Percentiles rank a stretch among this genome's conserved stretches.
Evolutionary conservation across 2,888 invertebrate genomes (phyloP).

Genomic region (Polydrusus cervinus): DNA sequence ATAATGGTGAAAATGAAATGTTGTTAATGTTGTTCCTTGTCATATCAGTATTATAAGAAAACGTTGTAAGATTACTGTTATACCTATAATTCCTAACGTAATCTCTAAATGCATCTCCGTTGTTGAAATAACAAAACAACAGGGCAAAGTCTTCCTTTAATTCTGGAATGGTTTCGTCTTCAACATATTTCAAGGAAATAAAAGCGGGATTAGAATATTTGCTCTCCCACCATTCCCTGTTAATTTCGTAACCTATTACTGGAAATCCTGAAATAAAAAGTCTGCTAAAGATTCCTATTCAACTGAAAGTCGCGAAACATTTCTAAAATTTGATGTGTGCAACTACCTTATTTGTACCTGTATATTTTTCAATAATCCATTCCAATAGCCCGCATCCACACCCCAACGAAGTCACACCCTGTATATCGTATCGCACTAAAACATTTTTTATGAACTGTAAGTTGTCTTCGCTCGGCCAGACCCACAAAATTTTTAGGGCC

Average conservation of each 20-base stretch:
- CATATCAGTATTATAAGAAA: too few relatives aligned
- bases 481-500: slow-evolving; percentile 77
- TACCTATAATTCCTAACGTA: slow-evolving; percentile 77
- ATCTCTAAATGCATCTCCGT: slow-evolving; percentile 78
- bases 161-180: slow-evolving; percentile 56
- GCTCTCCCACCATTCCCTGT: slow-evolving; percentile 86
- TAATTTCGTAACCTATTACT: slow-evolving; percentile 84
- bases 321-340: not conserved
- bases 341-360: slow-evolving; percentile 72
- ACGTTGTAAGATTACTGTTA: too few relatives aligned
- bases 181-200: slow-evolving; percentile 77
- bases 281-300: not conserved
- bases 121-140: slow-evolving; percentile 89
- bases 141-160: slow-evolving; percentile 74
- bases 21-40: too few relatives aligned
- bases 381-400: slow-evolving; percentile 89
- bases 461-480: slow-evolving; percentile 81
- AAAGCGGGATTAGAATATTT: slow-evolving; percentile 84
- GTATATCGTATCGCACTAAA: slow-evolving; percentile 71
- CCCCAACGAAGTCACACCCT: slow-evolving; percentile 80
- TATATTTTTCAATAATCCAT: slow-evolving; percentile 81
- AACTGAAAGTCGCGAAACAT: not conserved
- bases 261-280: slow-evolving; percentile 63
- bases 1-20: too few relatives aligned
- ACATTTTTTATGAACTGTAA: slow-evolving; percentile 75